Base-by-base conservation (phyloP, 23 tunicate species). In the Pegea sp. region DNA sequence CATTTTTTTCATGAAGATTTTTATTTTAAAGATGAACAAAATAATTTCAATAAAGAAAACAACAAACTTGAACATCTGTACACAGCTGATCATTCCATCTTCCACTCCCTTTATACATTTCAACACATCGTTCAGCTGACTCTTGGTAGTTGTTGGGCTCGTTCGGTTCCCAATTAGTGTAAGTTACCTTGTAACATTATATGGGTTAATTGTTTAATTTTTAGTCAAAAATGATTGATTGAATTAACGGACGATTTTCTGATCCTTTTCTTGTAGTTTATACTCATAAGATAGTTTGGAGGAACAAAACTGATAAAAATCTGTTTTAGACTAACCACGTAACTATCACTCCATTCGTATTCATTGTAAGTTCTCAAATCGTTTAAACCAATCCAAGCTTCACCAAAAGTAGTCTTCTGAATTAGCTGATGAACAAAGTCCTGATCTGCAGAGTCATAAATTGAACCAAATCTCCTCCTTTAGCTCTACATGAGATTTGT, bases 341-440 rank as follows among this genome's bases (percentile, higher is more conserved):
- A 58, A 3, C 70, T 65, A 44, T 84, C 95, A 27, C 55, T 52
- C 95, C 95, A 84, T 43, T 66, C 76, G 44, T 67, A 84, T 29
- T 63, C 64, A 49, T 84, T 67, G 31, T n/a, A 11, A 0, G 81
- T 30, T 38, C 62, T 32, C 1, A 72, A 44, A 44, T 65, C 76
- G 61, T 74, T 84, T 16, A 84, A 57, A 11, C 95, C 95, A 34
- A 74, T 84, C 95, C 95, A 84, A 29, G 64, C 26, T 4, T 44
- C 56, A 4, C n/a, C 30, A 56, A 26, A 51, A 18, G 7, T 20
- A 18, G 8, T 16, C 22, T 16, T 51, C 22, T 51, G 20, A 51
- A 66, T 32, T 22, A 33, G 33, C 48, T 84, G 95, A 29, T 48
- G 30, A 38, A 84, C 16, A 32, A 73, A 73, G 48, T 84, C 95